These are phyloP conservation scores for Mallotus villosus DNA, from an alignment of 2,797 vertebrate species.

Conservation along the genomic window DNA sequence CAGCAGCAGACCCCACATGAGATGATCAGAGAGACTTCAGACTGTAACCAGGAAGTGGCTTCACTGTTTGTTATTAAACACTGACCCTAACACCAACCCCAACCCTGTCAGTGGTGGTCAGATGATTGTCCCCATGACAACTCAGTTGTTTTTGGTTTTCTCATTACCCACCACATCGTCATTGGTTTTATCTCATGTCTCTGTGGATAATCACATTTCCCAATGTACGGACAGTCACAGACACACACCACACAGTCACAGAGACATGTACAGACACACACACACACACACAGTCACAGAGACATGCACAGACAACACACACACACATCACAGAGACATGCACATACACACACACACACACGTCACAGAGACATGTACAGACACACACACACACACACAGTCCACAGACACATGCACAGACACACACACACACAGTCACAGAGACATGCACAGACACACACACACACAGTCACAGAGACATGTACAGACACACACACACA, in stretches of 20 bases:
- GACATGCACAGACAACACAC: too few species aligned
- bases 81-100: too few species aligned
- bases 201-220: too few species aligned
- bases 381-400: conserved; percentile 6
- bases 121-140: too few species aligned
- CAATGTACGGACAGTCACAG: neutral
- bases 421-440: neutral
- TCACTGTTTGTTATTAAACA: too few species aligned
- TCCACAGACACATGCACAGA: neutral
- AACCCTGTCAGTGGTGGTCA: too few species aligned
- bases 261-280: neutral
- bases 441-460: conserved; percentile 24
- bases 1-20: neutral
- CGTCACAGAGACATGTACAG: neutral
- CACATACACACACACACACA: conserved; percentile 27
- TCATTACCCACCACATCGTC: too few species aligned
- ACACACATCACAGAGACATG: neutral
- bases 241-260: neutral
- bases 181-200: too few species aligned
- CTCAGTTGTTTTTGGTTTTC: too few species aligned
- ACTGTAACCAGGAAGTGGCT: too few species aligned
- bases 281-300: conserved; percentile 4
- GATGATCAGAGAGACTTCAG: too few species aligned
- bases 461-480: conserved; percentile 14
- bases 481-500: conserved; percentile 5